A percentile compares a stretch with the other conserved stretches of the same genome.
phyloP scores from a whole-genome alignment of 64 coral and sea anemone species.

The Stylophora pistillata region DNA sequence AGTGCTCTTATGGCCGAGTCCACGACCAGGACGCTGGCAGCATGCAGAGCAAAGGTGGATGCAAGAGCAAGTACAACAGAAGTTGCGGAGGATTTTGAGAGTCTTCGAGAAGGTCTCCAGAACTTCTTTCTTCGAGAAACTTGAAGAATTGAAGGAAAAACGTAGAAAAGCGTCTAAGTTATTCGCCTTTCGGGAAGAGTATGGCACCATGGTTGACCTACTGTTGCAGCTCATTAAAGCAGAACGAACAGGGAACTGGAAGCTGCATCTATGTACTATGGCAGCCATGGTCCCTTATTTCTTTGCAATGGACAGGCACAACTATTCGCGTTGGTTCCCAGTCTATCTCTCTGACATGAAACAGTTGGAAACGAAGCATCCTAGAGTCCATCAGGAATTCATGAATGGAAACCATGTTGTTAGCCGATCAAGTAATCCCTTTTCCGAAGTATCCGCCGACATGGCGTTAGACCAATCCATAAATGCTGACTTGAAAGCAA shows the following conservation, averaged over 20 bases:
- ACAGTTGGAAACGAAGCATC: conserved; percentile 34
- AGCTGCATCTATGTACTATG: conserved; percentile 12
- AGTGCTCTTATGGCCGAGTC: not conserved
- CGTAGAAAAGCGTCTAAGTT: not conserved
- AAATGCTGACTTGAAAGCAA: conserved; percentile 51
- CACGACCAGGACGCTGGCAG: not conserved
- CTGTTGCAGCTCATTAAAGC: conserved; percentile 48
- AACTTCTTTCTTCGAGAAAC: not conserved
- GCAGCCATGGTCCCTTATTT: conserved; percentile 41
- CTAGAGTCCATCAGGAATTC: conserved; percentile 30
- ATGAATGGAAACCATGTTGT: conserved; percentile 44
- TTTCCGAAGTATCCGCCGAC: conserved; percentile 52
- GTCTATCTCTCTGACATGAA: conserved; percentile 56
- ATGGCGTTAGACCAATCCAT: conserved; percentile 59
- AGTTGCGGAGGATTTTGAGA: not conserved
- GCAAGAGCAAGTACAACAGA: not conserved
- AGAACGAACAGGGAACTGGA: conserved; percentile 56
- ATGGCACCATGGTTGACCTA: conserved; percentile 14
- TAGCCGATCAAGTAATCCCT: conserved; percentile 39
- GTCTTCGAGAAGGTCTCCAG: not conserved
- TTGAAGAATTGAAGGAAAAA: not conserved
- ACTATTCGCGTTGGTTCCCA: conserved; percentile 50
- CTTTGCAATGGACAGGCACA: conserved; percentile 52
- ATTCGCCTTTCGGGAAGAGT: conserved; percentile 51
- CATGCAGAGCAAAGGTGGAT: not conserved